Percentiles rank a stretch among this genome's conserved stretches.
These are phyloP conservation scores for Sycophila sp. DNA, from an alignment of 1,140 invertebrate species.

Conservation along the genomic window DNA sequence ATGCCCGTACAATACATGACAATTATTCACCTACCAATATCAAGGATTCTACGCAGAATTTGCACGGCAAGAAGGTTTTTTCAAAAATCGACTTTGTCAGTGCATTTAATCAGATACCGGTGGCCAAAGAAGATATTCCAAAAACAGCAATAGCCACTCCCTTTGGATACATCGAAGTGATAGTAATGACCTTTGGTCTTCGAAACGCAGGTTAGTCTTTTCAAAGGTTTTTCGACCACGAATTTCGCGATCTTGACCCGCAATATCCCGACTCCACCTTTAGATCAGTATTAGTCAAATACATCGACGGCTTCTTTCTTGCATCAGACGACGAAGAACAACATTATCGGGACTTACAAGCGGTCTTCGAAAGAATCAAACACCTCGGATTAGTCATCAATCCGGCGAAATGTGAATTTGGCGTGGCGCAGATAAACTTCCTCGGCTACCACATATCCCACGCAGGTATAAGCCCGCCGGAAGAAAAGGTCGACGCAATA, in stretches of 20 bases:
- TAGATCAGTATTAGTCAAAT: too few relatives aligned
- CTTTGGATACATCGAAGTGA: constrained; percentile 38
- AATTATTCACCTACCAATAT: constrained; percentile 56
- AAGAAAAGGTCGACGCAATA: constrained; percentile 48
- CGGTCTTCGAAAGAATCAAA: neutral
- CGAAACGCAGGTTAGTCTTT: constrained; percentile 45
- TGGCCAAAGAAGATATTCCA: constrained; percentile 41
- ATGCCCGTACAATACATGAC: constrained; percentile 59
- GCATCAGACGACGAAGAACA: constrained; percentile 42
- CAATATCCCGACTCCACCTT: too few relatives aligned
- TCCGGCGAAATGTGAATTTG: constrained; percentile 5
- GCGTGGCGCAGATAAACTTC: constrained; percentile 42
- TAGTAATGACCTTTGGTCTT: constrained; percentile 30
- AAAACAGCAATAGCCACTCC: constrained; percentile 41
- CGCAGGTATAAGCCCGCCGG: constrained; percentile 43
- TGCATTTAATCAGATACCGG: constrained; percentile 63
- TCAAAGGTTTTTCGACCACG: constrained; percentile 56
- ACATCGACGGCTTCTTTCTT: constrained; percentile 54
- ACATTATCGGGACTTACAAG: constrained; percentile 28
- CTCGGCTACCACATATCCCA: constrained; percentile 47
- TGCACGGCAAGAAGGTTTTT: constrained; percentile 42
- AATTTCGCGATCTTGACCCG: constrained; percentile 12
- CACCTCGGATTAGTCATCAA: neutral
- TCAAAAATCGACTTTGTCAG: constrained; percentile 56
- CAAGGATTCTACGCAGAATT: constrained; percentile 48